A percentile compares a stretch with the other conserved stretches of the same genome.
Conservation (phyloP, 2,113 vertebrate genomes). For the Macrotus californicus region DNA sequence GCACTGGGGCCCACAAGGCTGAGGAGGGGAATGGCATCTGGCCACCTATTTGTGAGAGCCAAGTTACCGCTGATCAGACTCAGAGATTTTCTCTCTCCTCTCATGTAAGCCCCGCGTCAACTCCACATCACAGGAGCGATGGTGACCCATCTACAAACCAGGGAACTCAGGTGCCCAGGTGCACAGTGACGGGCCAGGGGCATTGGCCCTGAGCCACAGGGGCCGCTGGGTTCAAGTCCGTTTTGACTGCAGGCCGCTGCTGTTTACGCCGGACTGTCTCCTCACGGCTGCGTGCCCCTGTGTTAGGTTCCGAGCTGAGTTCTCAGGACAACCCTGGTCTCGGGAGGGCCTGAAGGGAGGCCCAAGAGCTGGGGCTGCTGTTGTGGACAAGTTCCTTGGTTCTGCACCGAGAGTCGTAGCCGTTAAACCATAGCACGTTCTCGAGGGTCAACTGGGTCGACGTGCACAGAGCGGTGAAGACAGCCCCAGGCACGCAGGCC, state of each 20-base stretch:
- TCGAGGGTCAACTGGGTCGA: not conserved
- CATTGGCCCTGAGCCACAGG: not conserved
- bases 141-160: not conserved
- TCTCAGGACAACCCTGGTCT: not conserved
- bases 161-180: not conserved
- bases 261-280: not conserved
- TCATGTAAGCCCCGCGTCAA: not conserved
- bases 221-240: accelerated
- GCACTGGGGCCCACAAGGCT: not conserved
- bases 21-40: no score
- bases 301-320: not conserved
- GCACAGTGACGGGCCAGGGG: not conserved
- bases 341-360: not conserved
- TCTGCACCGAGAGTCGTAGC: not conserved
- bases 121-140: not conserved
- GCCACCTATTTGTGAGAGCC: accelerated
- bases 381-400: not conserved
- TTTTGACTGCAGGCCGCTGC: not conserved
- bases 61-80: not conserved
- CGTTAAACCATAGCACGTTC: not conserved
- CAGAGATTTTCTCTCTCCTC: not conserved
- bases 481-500: accelerated
- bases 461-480: not conserved
- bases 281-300: accelerated
- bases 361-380: not conserved